A percentile compares a stretch with the other conserved stretches of the same genome.
These are phyloP conservation scores for Spilarctia lutea DNA, from an alignment of 2,888 invertebrate species.

Conservation along the genomic window DNA sequence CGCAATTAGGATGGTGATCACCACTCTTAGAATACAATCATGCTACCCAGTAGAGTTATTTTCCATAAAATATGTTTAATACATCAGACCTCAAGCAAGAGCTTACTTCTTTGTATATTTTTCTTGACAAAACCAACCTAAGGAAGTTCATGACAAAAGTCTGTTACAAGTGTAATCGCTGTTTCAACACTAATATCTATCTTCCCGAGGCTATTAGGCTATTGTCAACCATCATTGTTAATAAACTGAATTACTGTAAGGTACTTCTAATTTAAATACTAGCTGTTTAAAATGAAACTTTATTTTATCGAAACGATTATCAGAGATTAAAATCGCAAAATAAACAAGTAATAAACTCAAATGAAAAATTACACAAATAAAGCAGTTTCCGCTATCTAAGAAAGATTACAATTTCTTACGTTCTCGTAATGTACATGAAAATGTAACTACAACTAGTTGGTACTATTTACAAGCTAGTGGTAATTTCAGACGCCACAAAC, in stretches of 20 bases:
- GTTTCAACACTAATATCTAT: background rate
- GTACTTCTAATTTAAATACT: background rate
- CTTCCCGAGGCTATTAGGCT: slow-evolving; percentile 4
- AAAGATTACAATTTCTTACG: background rate
- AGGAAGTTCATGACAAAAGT: background rate
- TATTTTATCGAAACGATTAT: too few species aligned
- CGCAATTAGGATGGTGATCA: too few species aligned
- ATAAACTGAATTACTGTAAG: background rate
- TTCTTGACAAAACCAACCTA: background rate
- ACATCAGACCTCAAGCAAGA: background rate
- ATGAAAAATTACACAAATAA: background rate
- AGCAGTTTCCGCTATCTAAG: background rate
- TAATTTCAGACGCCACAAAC: background rate
- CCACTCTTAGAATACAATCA: too few species aligned
- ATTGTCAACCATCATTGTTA: background rate
- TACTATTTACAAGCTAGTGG: background rate
- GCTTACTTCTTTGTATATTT: background rate
- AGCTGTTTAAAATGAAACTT: background rate
- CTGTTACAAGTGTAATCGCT: background rate
- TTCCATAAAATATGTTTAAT: too few species aligned
- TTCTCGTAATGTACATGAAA: background rate
- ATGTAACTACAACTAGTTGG: background rate
- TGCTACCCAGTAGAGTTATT: too few species aligned
- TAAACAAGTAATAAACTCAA: background rate
- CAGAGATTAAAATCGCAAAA: background rate